Evolutionary conservation across 2,113 vertebrate species (phyloP).

Genomic region (Chionomys nivalis): DNA sequence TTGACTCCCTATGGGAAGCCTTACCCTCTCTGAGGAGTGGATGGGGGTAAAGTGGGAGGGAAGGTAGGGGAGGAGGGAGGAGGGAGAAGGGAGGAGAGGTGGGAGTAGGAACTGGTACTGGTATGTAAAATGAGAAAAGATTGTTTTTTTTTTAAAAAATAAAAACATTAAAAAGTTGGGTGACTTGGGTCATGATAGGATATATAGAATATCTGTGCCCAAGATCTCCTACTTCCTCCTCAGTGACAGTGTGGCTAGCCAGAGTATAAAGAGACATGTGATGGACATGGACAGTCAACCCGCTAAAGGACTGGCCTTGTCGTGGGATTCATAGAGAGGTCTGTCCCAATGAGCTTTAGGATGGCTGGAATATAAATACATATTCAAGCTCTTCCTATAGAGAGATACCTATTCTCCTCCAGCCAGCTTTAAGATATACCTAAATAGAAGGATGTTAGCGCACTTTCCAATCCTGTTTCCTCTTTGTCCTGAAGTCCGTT

Average conservation of each 20-base stretch:
- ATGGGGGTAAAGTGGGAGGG: too few relatives aligned
- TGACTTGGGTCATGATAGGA: not conserved
- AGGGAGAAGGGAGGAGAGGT: too few relatives aligned
- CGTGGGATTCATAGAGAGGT: constrained; percentile 55
- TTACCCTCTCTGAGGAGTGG: too few relatives aligned
- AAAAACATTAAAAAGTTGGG: not conserved
- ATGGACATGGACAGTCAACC: not conserved
- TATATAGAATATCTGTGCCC: not conserved
- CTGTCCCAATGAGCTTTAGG: constrained; percentile 61
- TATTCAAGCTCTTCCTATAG: constrained; percentile 51
- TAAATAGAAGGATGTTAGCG: constrained; percentile 58
- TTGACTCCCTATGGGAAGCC: too few relatives aligned
- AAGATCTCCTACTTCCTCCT: not conserved
- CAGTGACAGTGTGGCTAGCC: not conserved
- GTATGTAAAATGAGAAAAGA: too few relatives aligned
- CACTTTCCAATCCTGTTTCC: constrained; percentile 48
- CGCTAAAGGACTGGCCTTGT: constrained; percentile 22
- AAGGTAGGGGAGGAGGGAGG: too few relatives aligned
- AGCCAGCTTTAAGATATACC: constrained; percentile 25
- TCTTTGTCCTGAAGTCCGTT: constrained; percentile 61
- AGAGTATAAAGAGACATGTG: not conserved
- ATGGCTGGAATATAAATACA: constrained; percentile 42
- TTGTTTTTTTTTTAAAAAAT: too few relatives aligned
- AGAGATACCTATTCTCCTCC: not conserved
- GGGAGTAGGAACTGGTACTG: too few relatives aligned